Evolutionary conservation across 2,113 vertebrate species (phyloP).

Genomic region (Salvelinus sp.): DNA sequence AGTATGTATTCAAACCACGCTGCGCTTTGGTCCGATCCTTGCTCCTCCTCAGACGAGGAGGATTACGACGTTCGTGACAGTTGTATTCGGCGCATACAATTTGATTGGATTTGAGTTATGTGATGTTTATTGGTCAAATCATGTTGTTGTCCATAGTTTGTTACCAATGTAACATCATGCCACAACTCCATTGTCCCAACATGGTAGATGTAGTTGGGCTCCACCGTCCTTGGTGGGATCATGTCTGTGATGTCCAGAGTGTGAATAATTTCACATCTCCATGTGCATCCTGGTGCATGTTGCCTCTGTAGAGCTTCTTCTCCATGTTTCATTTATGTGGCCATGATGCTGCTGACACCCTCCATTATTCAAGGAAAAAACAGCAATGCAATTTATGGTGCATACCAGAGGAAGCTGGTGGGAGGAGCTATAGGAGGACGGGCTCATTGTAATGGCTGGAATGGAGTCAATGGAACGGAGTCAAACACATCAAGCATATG

Average conservation of each 20-base stretch:
- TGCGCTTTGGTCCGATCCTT: too few species aligned
- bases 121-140: not conserved
- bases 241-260: slow-evolving; percentile 3
- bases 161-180: not conserved
- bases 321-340: slow-evolving; percentile 77
- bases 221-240: not conserved
- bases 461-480: too few species aligned
- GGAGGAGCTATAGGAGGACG: too few species aligned
- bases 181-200: not conserved
- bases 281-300: slow-evolving; percentile 8
- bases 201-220: not conserved
- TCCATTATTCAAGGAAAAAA: slow-evolving; percentile 74
- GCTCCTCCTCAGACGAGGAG: too few species aligned
- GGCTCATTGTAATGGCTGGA: too few species aligned
- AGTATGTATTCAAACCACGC: too few species aligned
- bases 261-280: slow-evolving; percentile 51
- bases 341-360: slow-evolving; percentile 49
- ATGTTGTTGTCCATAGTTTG: not conserved
- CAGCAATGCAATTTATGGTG: not conserved
- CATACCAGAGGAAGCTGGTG: not conserved
- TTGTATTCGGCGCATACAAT: too few species aligned
- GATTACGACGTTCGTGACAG: too few species aligned
- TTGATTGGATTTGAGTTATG: not conserved
- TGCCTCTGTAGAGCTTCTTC: not conserved
- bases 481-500: too few species aligned